These are phyloP conservation scores for Stegostoma tigrinum DNA, from an alignment of 2,113 vertebrate species.

Conservation along the genomic window DNA sequence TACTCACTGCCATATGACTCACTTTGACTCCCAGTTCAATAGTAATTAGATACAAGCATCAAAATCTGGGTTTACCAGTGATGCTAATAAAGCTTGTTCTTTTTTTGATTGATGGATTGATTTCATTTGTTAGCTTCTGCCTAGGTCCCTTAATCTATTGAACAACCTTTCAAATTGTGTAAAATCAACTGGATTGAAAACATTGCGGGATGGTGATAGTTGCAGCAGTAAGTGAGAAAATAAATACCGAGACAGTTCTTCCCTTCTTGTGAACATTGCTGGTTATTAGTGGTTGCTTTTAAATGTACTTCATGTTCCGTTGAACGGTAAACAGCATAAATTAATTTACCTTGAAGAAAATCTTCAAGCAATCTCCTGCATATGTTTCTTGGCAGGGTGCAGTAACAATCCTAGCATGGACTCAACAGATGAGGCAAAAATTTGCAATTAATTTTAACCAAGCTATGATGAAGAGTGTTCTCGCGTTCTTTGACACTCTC, in stretches of 20 bases:
- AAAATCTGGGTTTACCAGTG: too few relatives aligned
- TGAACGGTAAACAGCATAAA: not conserved
- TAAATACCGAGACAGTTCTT: not conserved
- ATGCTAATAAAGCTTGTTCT: too few relatives aligned
- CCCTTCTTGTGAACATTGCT: not conserved
- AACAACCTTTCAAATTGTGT: not conserved
- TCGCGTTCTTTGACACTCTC: not conserved
- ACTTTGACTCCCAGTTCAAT: too few relatives aligned
- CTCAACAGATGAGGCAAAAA: not conserved
- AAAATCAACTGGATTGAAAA: not conserved
- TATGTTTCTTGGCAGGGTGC: slow-evolving; percentile 4
- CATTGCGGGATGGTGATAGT: not conserved
- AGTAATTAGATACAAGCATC: too few relatives aligned
- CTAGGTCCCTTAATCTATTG: not conserved
- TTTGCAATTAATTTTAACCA: slow-evolving; percentile 3
- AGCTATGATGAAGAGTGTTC: not conserved
- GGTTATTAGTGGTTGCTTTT: not conserved
- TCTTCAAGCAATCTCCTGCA: not conserved
- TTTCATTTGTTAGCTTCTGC: not conserved
- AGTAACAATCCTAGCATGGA: not conserved
- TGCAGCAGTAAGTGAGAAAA: not conserved
- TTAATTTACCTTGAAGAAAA: not conserved
- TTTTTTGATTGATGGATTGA: too few relatives aligned
- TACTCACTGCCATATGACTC: too few relatives aligned
- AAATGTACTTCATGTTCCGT: not conserved